Evolutionary conservation across 2,797 vertebrate species (phyloP).

Genomic region (Hephaestus fuliginosus): DNA sequence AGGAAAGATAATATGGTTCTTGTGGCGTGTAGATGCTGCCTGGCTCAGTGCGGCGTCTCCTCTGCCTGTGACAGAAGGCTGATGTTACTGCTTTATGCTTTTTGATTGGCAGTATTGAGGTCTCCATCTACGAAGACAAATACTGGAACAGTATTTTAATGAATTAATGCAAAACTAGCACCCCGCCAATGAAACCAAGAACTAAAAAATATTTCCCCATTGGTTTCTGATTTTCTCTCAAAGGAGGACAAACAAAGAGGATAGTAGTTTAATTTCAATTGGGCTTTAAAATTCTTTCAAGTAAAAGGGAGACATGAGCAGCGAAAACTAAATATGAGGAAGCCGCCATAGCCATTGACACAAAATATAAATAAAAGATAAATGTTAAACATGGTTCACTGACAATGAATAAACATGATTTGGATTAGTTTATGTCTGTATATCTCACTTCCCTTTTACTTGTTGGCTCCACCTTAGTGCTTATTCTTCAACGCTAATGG

Average conservation of each 20-base stretch:
- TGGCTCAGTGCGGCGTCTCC: neutral
- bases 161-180: neutral
- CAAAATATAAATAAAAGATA: slow-evolving; percentile 13
- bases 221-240: neutral
- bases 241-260: neutral
- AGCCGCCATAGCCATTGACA: neutral
- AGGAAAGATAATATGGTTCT: neutral
- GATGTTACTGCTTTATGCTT: neutral
- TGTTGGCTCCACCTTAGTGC: slow-evolving; percentile 16
- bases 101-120: neutral
- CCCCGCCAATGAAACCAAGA: neutral
- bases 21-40: neutral
- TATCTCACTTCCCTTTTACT: neutral
- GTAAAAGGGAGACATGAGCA: neutral
- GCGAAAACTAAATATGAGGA: neutral
- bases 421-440: neutral
- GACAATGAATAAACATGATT: slow-evolving; percentile 22
- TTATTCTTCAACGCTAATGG: slow-evolving; percentile 51
- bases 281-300: neutral
- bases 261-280: too few relatives aligned
- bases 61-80: neutral
- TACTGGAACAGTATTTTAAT: neutral
- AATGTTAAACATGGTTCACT: slow-evolving; percentile 19
- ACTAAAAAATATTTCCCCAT: neutral
- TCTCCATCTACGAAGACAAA: neutral